phyloP scores from a whole-genome alignment of 2,797 vertebrate species.

The Nyctalus aviator region DNA sequence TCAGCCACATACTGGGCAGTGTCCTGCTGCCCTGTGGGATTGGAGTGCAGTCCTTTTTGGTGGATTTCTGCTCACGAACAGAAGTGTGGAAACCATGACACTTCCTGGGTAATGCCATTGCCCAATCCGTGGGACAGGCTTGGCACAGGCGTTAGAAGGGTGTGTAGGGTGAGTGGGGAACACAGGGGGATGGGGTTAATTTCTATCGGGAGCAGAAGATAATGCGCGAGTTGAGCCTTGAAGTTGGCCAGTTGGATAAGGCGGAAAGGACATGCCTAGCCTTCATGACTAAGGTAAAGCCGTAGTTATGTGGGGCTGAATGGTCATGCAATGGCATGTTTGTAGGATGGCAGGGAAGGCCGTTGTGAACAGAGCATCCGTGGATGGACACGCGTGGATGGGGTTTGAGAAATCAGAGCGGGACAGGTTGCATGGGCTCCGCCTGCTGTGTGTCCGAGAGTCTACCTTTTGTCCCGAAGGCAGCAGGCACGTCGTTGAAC shows the following conservation, averaged over 20 bases:
- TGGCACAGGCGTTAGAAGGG: background rate
- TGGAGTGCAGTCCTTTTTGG: background rate
- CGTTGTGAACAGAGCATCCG: background rate
- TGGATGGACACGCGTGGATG: background rate
- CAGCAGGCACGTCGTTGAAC: background rate
- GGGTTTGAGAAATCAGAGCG: background rate
- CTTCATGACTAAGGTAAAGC: background rate
- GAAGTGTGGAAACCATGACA: background rate
- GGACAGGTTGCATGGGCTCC: background rate
- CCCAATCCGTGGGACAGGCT: background rate
- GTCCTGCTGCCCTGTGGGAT: background rate
- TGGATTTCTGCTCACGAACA: slow-evolving; percentile 1
- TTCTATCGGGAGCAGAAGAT: background rate
- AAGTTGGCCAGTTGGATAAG: background rate
- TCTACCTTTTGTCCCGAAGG: background rate
- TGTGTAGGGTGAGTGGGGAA: background rate
- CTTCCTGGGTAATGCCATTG: background rate
- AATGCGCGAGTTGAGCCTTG: background rate
- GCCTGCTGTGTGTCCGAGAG: background rate
- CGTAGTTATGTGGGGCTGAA: background rate
- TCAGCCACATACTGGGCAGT: background rate
- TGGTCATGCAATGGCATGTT: background rate
- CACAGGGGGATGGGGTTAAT: background rate
- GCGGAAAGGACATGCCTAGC: background rate
- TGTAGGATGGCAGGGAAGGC: background rate